A percentile compares a stretch with the other conserved stretches of the same genome.
These are phyloP conservation scores for Diabrotica undecimpunctata DNA, from an alignment of 1,140 invertebrate genomes.

Conservation along the genomic window DNA sequence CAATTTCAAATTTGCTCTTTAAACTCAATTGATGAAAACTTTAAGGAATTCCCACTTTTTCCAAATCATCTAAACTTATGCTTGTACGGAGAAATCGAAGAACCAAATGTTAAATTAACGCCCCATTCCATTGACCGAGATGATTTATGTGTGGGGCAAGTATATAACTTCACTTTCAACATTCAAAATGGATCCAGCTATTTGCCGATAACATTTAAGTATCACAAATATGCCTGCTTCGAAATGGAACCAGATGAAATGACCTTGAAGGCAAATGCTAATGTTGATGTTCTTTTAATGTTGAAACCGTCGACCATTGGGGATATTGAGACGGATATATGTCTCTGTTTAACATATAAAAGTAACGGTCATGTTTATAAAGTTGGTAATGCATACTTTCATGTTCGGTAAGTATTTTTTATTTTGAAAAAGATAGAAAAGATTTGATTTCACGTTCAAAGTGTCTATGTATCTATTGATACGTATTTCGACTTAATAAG, in stretches of 20 bases:
- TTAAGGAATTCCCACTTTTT: constrained; percentile 3
- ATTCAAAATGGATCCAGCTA: constrained; percentile 30
- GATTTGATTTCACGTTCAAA: too few species aligned
- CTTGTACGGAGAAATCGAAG: constrained; percentile 33
- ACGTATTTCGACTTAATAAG: too few species aligned
- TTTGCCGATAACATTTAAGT: constrained; percentile 29
- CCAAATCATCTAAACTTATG: constrained; percentile 20
- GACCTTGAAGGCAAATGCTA: constrained; percentile 21
- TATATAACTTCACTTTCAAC: constrained; percentile 19
- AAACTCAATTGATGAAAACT: constrained; percentile 5
- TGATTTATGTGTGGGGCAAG: constrained; percentile 23
- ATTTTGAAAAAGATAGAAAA: too few species aligned
- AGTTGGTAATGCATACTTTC: constrained; percentile 6
- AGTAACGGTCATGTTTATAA: not conserved
- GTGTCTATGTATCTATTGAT: too few species aligned
- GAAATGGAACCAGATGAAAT: constrained; percentile 24
- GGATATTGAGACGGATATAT: not conserved
- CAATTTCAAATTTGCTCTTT: not conserved
- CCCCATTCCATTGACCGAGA: constrained; percentile 26
- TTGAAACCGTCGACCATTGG: constrained; percentile 28
- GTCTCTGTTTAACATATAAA: not conserved
- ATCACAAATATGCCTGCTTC: constrained; percentile 30
- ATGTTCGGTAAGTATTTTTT: not conserved
- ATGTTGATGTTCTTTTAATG: constrained; percentile 21
- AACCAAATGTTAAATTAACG: constrained; percentile 24